Evolutionary conservation across 2,888 invertebrate species (phyloP), one percentile per base, ranked within the genome.

Genomic region (Amblyjoppa fuscipennis): DNA sequence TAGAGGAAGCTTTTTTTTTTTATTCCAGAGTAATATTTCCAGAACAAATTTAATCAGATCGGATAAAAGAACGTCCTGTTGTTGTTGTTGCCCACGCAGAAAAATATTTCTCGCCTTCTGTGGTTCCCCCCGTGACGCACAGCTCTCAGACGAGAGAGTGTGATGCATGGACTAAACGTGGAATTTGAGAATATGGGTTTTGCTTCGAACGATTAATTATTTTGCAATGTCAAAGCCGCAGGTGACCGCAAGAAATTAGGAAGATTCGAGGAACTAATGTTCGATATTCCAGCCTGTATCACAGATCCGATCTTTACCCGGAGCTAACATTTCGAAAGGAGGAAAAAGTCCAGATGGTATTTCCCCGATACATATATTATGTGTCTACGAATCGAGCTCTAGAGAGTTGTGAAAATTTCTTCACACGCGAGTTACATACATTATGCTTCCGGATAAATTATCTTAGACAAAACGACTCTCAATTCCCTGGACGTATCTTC

Each of bases 271-370:
- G 66, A 71, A 76, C 6, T 28, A 64, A 25, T 31, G 61, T 51
- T 75, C 68, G 1, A 59, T 69, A 49, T 61, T 53, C 41, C 20
- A 61, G 11, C 11, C 69, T 66, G 56, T 25, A 76, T 49, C 70
- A 28, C 25, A n/a, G 11, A 56, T 38, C 31, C 25, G 45, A 70
- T 80, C 61, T 28, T 61, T 64, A 66, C 61, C 53, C 20, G 53
- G 13, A 81, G 59, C 56, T 59, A n/a, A 28, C 34, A 56, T 81
- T 74, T 74, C 34, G 41, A 70, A 25, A 80, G 66, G 71, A 81
- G 76, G 71, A 78, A 76, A 80, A 80, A 76, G 49, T 80, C 34
- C 11, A 59, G 64, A 64, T 20, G 79, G 80, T 76, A 71, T 81
- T 84, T 84, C 76, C 84, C 80, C 20, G 49, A 81, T 49, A 56